phyloP scores from a whole-genome alignment of 2,888 invertebrate genomes.

The Dolichopus griseipennis region DNA sequence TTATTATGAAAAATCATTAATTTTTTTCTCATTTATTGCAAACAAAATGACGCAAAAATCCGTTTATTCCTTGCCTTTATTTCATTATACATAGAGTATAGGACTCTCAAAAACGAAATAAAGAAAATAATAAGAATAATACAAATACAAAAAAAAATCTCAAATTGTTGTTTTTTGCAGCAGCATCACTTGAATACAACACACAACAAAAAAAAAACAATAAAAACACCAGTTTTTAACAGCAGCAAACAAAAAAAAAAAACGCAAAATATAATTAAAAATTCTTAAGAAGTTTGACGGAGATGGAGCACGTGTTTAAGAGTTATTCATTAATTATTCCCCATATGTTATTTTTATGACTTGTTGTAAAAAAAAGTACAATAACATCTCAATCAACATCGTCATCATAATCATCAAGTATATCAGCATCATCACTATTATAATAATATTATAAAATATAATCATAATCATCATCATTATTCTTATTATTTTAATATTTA shows the following conservation, averaged over 20 bases:
- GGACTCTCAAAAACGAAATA: no score
- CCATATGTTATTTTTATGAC: background rate
- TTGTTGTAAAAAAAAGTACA: background rate
- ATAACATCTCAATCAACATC: background rate
- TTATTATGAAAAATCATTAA: no score
- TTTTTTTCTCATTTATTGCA: no score
- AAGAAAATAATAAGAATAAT: no score
- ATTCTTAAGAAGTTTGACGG: background rate
- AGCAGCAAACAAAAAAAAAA: no score
- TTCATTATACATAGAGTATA: no score
- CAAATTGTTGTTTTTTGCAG: background rate
- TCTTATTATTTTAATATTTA: no score
- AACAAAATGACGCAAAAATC: no score
- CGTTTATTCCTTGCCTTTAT: no score
- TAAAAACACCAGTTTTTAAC: no score
- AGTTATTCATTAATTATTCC: background rate
- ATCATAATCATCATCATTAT: no score
- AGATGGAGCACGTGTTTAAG: conserved; percentile 4
- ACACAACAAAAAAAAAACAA: background rate
- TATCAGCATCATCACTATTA: background rate
- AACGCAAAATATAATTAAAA: background rate
- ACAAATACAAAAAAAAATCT: background rate
- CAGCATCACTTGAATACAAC: background rate
- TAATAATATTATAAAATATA: no score
- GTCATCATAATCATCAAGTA: background rate